Base-by-base conservation (phyloP, 2,797 vertebrate genomes). In the Acomys russatus region DNA sequence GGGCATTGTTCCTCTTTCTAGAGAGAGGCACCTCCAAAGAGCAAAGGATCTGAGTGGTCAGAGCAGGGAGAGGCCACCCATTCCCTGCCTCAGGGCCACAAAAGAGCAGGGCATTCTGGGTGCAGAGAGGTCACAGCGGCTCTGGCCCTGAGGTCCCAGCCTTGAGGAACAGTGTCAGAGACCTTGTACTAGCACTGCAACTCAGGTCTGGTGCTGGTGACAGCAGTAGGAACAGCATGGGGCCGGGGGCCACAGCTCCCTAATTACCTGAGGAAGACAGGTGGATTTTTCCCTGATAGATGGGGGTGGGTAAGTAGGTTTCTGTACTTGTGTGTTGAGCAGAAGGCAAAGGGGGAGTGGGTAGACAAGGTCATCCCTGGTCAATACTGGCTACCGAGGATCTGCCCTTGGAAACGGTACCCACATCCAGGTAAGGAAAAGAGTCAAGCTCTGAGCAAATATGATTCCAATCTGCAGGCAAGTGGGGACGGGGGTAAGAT, bases 1-100 rank as follows among this genome's bases (percentile, higher is more conserved):
- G 82, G 92, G 61, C 92, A 97, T 96, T 96, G 94, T 97, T 97
- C 89, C 96, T 61, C 78, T 0, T 86, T 70, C 91, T 89, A 33
- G 11, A 28, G 28, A 70, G 49, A 88, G 78, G n/a, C 87, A 70
- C 49, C 88, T 78, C 61, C 56, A 17, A 63, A 28, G 20, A 3
- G 1, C 1, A 84, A 88, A 94, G 68, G 89, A 66, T 9, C 30
- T 64, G 4, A 80, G 38, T 7, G 59, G 49, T 23, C 73, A 20
- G 49, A n/a, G 23, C 77, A 12, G 93, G 25, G 59, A 51, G 83
- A 66, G 56, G 44, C 56, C 70, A 17, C 22, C 49, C 28, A 8
- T 68, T 20, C 30, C 3, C 4, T 10, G 83, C 30, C 63, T 35
- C 2, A 15, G 28, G 56, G 44, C 49, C 71, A 8, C 51, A 1